Evolutionary conservation across 2,797 vertebrate species (phyloP), one percentile per base, ranked within the genome.

Genomic region (Chloroceryle inda): DNA sequence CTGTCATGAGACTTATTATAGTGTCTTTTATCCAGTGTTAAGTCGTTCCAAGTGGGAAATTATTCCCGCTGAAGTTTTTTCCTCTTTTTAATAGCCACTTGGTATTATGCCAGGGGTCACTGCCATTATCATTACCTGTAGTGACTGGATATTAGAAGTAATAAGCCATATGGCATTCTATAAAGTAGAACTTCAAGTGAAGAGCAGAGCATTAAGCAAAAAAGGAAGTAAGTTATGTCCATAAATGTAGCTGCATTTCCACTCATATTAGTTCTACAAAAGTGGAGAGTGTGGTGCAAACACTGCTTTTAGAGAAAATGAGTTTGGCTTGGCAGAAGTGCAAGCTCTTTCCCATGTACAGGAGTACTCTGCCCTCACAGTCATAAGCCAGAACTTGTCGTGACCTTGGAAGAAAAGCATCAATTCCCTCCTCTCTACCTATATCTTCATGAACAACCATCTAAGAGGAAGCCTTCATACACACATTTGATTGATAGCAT

Each of bases 61-160:
- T 88, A 58, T 59, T 92, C 83, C 83, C 11, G 1, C 50, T 82
- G 56, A 92, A 89, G 38, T 93, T 91, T 91, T 68, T 68, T 49
- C n/a, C n/a, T 76, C 40, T 77, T 85, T 92, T 93, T 87, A 90
- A 66, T 33, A 91, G 67, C n/a, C 45, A 11, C 6, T 85, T 68
- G 44, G 26, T 89, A 87, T 72, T 78, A 52, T 67, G 63, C 61
- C 89, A 92, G 71, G 92, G 85, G 74, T 80, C 49, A 40, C 33
- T 42, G 24, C 52, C 73, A 20, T 67, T 91, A 26, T 26, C 1
- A 1, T 73, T 67, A 88, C 66, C 69, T 75, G 52, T 42, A 82
- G 77, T 10, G 49, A 42, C 24, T n/a, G n/a, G n/a, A 14, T 87
- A 55, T 80, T 82, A 62, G 71, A 49, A 87, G 35, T 23, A 82